Evolutionary conservation across 2,888 invertebrate species (phyloP), one percentile per base, ranked within the genome.

Genomic region (Leptarthrus brevirostris): DNA sequence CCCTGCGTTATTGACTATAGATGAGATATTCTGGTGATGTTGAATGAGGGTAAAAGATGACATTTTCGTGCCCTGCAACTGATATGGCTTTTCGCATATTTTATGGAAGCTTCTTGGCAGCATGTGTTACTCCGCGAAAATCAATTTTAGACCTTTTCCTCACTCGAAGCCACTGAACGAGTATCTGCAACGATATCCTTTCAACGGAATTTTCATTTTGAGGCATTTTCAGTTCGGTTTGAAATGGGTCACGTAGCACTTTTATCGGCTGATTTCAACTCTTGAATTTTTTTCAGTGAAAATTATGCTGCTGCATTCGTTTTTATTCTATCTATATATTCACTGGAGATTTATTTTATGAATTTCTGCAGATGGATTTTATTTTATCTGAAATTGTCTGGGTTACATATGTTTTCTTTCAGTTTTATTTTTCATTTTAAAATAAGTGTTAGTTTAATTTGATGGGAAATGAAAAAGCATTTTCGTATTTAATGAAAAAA

Each of bases 81-180:
- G 52, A 52, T 49, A 69, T 69, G 69, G 52, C 69, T 69, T 69
- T 69, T 69, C 69, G 52, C 69, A 69, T 69, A 69, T 69, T 69
- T 69, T 69, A 69, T 52, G 52, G 34, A 52, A 22, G 44, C 22
- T 24, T 2, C 64, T 47, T 66, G 64, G 52, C 52, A 69, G 34
- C 69, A 69, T 69, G 34, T 69, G 69, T 52, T 69, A 30, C 69
- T 52, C 24, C 69, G 69, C 69, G 69, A 69, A 69, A 69, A 69
- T 69, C 69, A 69, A 69, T 69, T 69, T 69, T 69, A 69, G 69
- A 69, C 69, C 69, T 69, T 69, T 54, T 69, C 44, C 69, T 69
- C 69, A 69, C 52, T 69, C 69, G 34, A 47, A 30, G 14, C 69
- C 69, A 69, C 34, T 52, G 69, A 52, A 26, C 69, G 26, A 26